Base-by-base conservation (phyloP, 2,888 invertebrate genomes). In the Teinopalpus imperialis region DNA sequence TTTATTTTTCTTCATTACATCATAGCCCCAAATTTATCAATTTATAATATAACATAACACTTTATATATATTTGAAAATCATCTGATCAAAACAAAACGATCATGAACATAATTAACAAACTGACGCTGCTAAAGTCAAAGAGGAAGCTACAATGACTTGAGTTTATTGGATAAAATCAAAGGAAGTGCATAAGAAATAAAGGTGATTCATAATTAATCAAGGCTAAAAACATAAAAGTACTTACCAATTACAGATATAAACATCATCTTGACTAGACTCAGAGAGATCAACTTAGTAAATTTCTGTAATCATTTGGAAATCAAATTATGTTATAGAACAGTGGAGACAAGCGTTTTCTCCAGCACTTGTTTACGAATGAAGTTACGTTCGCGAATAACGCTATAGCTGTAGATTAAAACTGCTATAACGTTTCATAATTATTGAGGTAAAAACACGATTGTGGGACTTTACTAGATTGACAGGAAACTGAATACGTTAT, bases 201-300 rank as follows among this genome's bases (percentile, higher is more conserved):
- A 45, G 39, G 44, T 39, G 32, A 14, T 34, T 18, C 6, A 21
- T 12, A 13, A 6, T 10, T 29, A 29, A 29, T 16, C n/a, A 16
- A 3, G 16, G 35, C 21, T 27, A 12, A 43, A 34, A 7, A 6
- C 7, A 20, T 6, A 24, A 21, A 21, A 7, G 8, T 34, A 40
- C 45, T 46, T 6, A 46, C 45, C 45, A n/a, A 34, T 10, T 34
- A 34, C 34, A 34, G 8, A 23, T 13, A 29, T 40, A 12, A 46
- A 23, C n/a, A 32, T 12, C 45, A 46, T 46, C 14, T 35, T 34
- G 45, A 46, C 45, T 40, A 46, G 45, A 29, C 9, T 21, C 9
- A 7, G 27, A 13, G 35, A 43, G 43, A 35, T 43, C 21, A 4
- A 29, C 8, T 10, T n/a, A 23, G 16, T 18, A 35, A 3, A 26